Percentiles rank a stretch among this genome's conserved stretches.
phyloP scores from a whole-genome alignment of 2,888 invertebrate genomes.

The Andricus curvator region DNA sequence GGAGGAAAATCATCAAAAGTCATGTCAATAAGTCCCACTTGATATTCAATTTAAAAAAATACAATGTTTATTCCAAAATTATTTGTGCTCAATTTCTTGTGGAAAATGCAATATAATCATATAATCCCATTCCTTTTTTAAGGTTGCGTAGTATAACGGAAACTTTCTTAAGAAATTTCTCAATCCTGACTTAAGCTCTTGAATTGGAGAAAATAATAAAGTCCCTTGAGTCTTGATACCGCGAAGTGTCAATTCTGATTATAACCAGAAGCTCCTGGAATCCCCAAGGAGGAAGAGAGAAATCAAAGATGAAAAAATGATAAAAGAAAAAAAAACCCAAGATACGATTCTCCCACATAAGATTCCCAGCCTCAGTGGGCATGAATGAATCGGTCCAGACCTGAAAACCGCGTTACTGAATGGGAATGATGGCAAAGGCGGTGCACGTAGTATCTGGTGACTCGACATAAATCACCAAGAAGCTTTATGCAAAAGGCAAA shows the following conservation, averaged over 20 bases:
- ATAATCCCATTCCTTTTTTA: too few species aligned
- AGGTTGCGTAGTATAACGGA: neutral
- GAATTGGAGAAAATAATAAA: neutral
- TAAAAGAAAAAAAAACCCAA: constrained; percentile 38
- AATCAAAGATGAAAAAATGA: constrained; percentile 43
- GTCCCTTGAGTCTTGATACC: constrained; percentile 5
- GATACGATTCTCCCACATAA: constrained; percentile 46
- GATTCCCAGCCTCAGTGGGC: constrained; percentile 49
- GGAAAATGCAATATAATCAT: too few species aligned
- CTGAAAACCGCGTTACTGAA: constrained; percentile 57
- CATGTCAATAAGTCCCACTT: too few species aligned
- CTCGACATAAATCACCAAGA: constrained; percentile 72
- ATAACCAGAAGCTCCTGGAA: constrained; percentile 5
- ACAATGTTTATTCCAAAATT: too few species aligned
- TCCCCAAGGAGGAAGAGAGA: constrained; percentile 2
- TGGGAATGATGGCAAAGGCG: constrained; percentile 52
- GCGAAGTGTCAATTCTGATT: constrained; percentile 23
- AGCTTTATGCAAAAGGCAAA: constrained; percentile 72
- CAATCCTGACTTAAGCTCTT: neutral
- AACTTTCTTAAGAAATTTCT: neutral
- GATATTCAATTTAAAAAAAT: too few species aligned
- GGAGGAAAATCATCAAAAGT: too few species aligned
- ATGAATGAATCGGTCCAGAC: constrained; percentile 63
- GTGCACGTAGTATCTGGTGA: constrained; percentile 52
- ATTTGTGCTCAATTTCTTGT: too few species aligned